Base-by-base conservation (phyloP, 2,113 vertebrate species). In the Sinocyclocheilus grahami region DNA sequence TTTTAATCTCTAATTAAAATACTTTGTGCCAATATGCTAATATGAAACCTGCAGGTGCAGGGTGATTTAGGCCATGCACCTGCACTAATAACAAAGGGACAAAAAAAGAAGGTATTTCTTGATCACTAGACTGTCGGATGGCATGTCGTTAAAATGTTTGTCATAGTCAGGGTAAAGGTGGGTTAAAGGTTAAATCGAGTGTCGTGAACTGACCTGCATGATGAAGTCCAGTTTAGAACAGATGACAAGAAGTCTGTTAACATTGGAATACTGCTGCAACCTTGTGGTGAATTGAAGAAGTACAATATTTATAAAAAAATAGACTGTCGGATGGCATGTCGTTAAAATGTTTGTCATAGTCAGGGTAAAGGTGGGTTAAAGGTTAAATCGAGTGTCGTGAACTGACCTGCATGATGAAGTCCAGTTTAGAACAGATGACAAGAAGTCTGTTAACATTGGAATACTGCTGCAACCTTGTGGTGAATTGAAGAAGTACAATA, bases 221-320 rank as follows among this genome's bases (percentile, higher is more conserved):
- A 11, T 22, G 16, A 39, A 10, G 10, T 74, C 37, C 18, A 74
- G 37, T 42, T 42, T 42, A n/a, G 69, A 4, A 72, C 18, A 78
- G 18, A 37, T 37, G 53, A 6, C 14, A 55, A 5, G 16, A 16
- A 39, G 37, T 72, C 18, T 33, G 27, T 78, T 20, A 78, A 78
- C 14, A 30, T 10, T 37, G 3, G 76, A 12, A 5, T 37, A 22
- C 58, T 80, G 22, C 58, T 80, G 78, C 78, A 0, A 12, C 7
- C 78, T 62, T 63, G 58, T 80, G 78, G 78, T 46, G 6, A 63
- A 39, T 46, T 24, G 1, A 60, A 78, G 27, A 78, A 78, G 51
- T 58, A 58, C 27, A 78, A 16, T 1, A 53, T 10, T 10, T 46
- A 46, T 46, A 9, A 9, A 53, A 53, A 48, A 12, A n/a, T n/a